These are phyloP conservation scores for Lytechinus variegatus DNA, from an alignment of 35 echinoderm and acorn worm species.

Conservation along the genomic window DNA sequence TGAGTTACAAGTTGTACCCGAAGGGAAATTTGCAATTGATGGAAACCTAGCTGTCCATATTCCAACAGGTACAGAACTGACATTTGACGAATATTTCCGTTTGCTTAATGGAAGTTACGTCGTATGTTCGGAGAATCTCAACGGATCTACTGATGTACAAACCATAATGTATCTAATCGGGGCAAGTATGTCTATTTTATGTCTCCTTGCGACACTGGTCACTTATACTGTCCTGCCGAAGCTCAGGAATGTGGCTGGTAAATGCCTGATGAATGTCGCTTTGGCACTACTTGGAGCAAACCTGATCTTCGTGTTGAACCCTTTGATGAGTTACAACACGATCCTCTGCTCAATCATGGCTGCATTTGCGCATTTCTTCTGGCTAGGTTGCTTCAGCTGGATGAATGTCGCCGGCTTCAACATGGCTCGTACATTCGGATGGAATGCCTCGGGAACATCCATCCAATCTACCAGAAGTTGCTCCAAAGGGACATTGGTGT, in stretches of 20 bases:
- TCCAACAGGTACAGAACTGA: background rate
- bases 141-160: background rate
- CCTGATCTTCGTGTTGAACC: constrained; percentile 58
- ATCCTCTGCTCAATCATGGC: constrained; percentile 53
- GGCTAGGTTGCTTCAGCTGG: constrained; percentile 76
- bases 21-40: background rate
- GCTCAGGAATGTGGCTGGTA: constrained; percentile 74
- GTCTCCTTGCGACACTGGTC: constrained; percentile 57
- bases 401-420: constrained; percentile 81
- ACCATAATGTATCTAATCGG: background rate
- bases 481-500: constrained; percentile 4
- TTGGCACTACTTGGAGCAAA: constrained; percentile 70
- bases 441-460: constrained; percentile 3
- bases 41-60: constrained; percentile 16
- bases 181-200: background rate
- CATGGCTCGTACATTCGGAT: constrained; percentile 68
- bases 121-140: background rate
- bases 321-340: background rate
- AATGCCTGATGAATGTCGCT: constrained; percentile 73
- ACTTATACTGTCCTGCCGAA: constrained; percentile 64
- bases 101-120: background rate
- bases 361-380: constrained; percentile 62
- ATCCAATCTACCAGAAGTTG: constrained; percentile 10
- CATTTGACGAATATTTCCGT: background rate
- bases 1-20: background rate